A percentile compares a stretch with the other conserved stretches of the same genome.
phyloP scores from a whole-genome alignment of 1,140 invertebrate genomes.

The Lordiphosa stackelbergi region DNA sequence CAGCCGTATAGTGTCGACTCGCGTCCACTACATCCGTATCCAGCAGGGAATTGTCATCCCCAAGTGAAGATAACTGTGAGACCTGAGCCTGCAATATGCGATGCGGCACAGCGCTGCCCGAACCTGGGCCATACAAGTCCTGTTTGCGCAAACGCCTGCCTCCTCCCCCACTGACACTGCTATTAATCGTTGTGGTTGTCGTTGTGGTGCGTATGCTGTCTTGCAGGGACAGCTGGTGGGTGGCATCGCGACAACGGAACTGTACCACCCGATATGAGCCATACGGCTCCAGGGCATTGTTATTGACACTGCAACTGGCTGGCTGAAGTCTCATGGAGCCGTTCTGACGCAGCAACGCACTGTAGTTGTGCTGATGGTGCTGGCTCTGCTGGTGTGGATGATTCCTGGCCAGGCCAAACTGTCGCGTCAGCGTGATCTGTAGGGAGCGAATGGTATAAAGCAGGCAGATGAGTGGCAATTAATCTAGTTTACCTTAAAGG shows the following conservation, averaged over 20 bases:
- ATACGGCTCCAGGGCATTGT: conserved; percentile 67
- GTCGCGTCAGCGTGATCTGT: conserved; percentile 60
- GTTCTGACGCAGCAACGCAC: conserved; percentile 54
- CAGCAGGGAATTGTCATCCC: conserved; percentile 47
- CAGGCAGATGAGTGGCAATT: neutral
- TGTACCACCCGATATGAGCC: conserved; percentile 69
- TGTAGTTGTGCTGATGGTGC: conserved; percentile 65
- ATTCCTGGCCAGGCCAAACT: conserved; percentile 51
- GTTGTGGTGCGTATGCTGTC: conserved; percentile 65
- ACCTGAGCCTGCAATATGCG: conserved; percentile 55
- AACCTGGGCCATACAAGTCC: conserved; percentile 30
- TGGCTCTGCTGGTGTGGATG: conserved; percentile 56
- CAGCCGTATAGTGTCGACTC: conserved; percentile 16
- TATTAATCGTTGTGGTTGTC: conserved; percentile 60
- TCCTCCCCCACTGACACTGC: conserved; percentile 29
- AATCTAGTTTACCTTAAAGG: conserved; percentile 83
- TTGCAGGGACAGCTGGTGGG: conserved; percentile 60
- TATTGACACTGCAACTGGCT: conserved; percentile 59
- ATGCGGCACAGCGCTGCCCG: conserved; percentile 40
- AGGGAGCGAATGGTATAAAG: neutral
- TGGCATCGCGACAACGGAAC: conserved; percentile 63
- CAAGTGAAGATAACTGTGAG: conserved; percentile 46
- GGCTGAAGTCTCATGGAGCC: conserved; percentile 63
- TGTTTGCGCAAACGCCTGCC: conserved; percentile 39
- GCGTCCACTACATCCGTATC: conserved; percentile 38